Conservation (phyloP, 2,888 invertebrate genomes). For the Caenorhabditis sp. region DNA sequence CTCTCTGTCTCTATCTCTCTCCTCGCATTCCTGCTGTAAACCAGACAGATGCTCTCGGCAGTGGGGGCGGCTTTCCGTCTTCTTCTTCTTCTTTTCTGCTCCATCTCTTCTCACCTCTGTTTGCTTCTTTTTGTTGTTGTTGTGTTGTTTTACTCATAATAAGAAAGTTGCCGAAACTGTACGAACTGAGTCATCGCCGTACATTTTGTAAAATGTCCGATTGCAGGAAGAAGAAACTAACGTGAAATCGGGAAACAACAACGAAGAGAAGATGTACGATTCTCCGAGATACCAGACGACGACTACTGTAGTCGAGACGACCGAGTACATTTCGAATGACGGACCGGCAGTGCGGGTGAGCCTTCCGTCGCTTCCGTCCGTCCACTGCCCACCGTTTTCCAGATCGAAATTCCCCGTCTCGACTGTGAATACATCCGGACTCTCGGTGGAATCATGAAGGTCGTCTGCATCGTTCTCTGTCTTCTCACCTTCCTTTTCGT, state of each 20-base stretch:
- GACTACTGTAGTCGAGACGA: constrained; percentile 68
- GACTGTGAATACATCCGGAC: constrained; percentile 86
- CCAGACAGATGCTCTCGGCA: background rate
- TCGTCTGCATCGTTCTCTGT: constrained; percentile 84
- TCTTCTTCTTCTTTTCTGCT: constrained; percentile 18
- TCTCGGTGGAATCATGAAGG: constrained; percentile 87
- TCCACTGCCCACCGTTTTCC: too few relatives aligned
- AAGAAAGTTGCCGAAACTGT: too few relatives aligned
- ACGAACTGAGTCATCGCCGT: too few relatives aligned
- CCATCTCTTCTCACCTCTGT: too few relatives aligned
- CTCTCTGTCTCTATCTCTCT: constrained; percentile 17
- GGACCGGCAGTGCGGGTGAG: constrained; percentile 62
- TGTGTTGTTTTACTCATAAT: constrained; percentile 3
- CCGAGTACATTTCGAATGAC: constrained; percentile 67
- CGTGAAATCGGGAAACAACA: background rate
- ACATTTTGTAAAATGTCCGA: background rate
- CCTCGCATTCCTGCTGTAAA: constrained; percentile 30
- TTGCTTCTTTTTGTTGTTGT: constrained; percentile 14
- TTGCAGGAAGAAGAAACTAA: background rate
- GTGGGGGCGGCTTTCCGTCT: constrained; percentile 27
- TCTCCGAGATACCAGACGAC: constrained; percentile 65
- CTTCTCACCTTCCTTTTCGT: constrained; percentile 88
- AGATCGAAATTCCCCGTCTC: constrained; percentile 80
- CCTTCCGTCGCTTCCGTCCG: background rate
- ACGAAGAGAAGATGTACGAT: constrained; percentile 53